Percentiles rank a stretch among this genome's conserved stretches.
Evolutionary conservation across 2,797 vertebrate genomes (phyloP).

Genomic region (Tapera naevia): DNA sequence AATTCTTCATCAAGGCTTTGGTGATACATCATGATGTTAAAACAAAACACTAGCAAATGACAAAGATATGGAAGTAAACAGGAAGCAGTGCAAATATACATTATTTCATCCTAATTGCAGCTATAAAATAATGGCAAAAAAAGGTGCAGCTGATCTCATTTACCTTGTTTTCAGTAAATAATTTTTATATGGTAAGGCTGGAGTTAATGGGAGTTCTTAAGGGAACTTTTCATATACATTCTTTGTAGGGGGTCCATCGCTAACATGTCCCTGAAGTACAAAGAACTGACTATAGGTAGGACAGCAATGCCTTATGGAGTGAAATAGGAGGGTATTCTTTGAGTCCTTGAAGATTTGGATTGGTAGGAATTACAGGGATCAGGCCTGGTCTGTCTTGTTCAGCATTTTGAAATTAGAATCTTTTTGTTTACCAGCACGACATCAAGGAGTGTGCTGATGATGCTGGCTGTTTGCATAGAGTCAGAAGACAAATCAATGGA

Average conservation of each 20-base stretch:
- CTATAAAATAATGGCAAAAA: not conserved
- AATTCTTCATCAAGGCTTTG: not conserved
- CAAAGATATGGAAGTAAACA: not conserved
- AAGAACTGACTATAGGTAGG: not conserved
- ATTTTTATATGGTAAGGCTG: not conserved
- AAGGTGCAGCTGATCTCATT: not conserved
- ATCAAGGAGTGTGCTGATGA: not conserved
- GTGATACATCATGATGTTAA: not conserved
- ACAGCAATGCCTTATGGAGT: not conserved
- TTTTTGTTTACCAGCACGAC: not conserved
- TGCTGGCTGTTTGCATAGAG: not conserved
- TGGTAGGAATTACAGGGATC: not conserved
- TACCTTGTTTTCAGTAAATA: not conserved
- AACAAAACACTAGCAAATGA: not conserved
- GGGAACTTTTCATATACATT: not conserved
- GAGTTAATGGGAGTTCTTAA: not conserved
- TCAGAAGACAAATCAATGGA: not conserved
- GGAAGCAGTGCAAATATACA: not conserved
- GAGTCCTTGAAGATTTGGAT: not conserved
- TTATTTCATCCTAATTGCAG: not conserved
- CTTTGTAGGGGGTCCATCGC: not conserved
- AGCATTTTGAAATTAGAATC: not conserved
- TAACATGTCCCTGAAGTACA: not conserved
- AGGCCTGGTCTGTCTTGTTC: not conserved
- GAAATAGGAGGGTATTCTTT: not conserved